Base-by-base conservation (phyloP, 2,888 invertebrate species). In the Ophraella communa region DNA sequence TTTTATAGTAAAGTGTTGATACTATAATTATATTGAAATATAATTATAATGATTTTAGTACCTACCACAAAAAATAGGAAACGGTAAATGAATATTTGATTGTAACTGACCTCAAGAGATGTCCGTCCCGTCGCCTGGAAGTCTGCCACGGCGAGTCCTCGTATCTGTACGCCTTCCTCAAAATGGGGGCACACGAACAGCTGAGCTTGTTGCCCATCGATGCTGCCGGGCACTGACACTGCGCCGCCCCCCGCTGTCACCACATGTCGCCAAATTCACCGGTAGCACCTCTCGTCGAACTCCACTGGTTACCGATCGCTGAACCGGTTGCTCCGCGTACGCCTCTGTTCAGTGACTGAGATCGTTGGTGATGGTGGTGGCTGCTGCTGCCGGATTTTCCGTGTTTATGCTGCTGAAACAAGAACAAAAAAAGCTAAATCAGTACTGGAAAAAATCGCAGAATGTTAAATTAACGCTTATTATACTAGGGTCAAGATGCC, bases 151-250 rank as follows among this genome's bases (percentile, higher is more conserved):
- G 96, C 82, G 95, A 94, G 84, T 96, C 95, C 84, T 94, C 96
- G 85, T 95, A 95, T 81, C 96, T 92, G 86, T 96, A 96, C 81
- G 94, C 94, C 87, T 96, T 96, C 86, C 95, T 92, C 85, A 96
- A 92, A 82, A 97, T 89, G 79, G 97, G 96, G 80, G 95, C 96
- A 87, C 97, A 97, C 80, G 95, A 95, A 87, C 95, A 96, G 84
- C 94, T 95, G 83, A 97, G 87, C 87, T 97, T 97, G 88, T 97
- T 97, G 85, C 97, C 97, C 97, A 97, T 95, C 83, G 88, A 85
- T 83, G 88, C 86, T 63, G 88, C 86, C 83, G 86, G 78, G 77
- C 80, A 79, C 78, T 80, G 81, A 78, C 79, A 77, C 79, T 90
- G 90, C 88, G 67, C 65, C 65, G 65, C 67, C 35, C 66, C 68